Evolutionary conservation across 64 coral and sea anemone species (phyloP), one percentile per base, ranked within the genome.

Genomic region (Hydrozoanthus tunicans): DNA sequence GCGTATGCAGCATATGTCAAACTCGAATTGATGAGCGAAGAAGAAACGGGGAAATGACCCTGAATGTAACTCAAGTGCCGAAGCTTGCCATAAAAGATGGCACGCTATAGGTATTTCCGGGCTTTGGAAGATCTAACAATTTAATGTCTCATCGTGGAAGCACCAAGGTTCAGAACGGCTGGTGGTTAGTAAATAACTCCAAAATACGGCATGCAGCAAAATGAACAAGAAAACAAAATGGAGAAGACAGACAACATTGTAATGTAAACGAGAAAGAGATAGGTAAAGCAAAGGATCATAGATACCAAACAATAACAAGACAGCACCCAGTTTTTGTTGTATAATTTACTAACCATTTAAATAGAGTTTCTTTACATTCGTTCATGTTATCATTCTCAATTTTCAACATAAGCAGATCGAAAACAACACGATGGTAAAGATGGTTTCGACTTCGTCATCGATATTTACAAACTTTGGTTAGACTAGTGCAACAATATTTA

Each of bases 291-390:
- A 2, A 69, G 26, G 15, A 70, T 53, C 56, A n/a, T 85, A 85
- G 4, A 7, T 3, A 69, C 55, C 55, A 52, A 85, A 23, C 63
- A 56, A 17, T 7, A 11, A 74, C 69, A 59, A 12, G 5, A 8
- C 3, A 76, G 10, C 53, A 7, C 72, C 70, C 7, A 58, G 55
- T 88, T 74, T 25, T 74, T 55, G 70, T 14, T 53, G 10, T 74
- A 88, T 74, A 88, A 88, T 74, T 74, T 60, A 73, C 68, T 73
- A 26, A 51, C 54, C 17, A 60, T n/a, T 74, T 88, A 88, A 88
- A 88, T 75, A 73, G 60, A 60, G 55, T 17, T 11, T 72, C 84
- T 75, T 88, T 75, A 88, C 68, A 88, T 88, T 88, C 69, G 59
- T 3, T 4, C 51, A 43, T 59, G 69, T 58, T 6, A 64, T 85